Evolutionary conservation across 2,797 vertebrate genomes (phyloP).

Genomic region (Meriones psammophilus): DNA sequence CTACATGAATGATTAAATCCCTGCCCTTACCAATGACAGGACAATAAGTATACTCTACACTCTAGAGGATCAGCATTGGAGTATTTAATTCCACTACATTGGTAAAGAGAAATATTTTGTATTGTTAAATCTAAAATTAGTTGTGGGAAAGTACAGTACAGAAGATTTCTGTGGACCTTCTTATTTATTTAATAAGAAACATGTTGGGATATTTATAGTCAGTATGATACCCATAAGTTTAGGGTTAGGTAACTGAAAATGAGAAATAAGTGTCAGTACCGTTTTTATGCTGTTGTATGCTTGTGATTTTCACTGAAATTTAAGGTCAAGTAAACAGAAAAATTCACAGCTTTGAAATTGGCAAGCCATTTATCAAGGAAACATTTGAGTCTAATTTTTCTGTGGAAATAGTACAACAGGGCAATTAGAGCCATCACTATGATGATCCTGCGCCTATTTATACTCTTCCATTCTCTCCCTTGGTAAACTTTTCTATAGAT

Average conservation of each 20-base stretch:
- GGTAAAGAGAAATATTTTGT: neutral
- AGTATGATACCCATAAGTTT: slow-evolving; percentile 18
- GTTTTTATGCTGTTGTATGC: slow-evolving; percentile 66
- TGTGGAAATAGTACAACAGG: neutral
- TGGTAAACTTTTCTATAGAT: neutral
- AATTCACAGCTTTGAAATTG: slow-evolving; percentile 44
- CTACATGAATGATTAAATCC: neutral
- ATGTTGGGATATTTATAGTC: neutral
- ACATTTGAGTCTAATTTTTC: neutral
- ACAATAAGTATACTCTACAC: neutral
- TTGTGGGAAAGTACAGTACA: slow-evolving; percentile 3
- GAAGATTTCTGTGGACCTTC: neutral
- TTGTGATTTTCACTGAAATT: slow-evolving; percentile 56
- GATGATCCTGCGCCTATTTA: neutral
- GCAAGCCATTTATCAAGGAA: slow-evolving; percentile 40
- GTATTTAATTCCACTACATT: slow-evolving; percentile 52
- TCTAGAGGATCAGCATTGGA: neutral
- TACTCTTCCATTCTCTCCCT: neutral
- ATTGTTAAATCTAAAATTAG: slow-evolving; percentile 39
- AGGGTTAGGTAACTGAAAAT: slow-evolving; percentile 38
- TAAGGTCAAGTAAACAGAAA: slow-evolving; percentile 54
- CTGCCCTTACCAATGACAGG: neutral
- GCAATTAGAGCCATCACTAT: neutral
- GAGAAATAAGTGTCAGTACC: slow-evolving; percentile 40
- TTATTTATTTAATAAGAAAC: slow-evolving; percentile 40